Percentiles rank a stretch among this genome's conserved stretches.
Evolutionary conservation across 2,888 invertebrate species (phyloP).

Genomic region (Fragum whitleyi): DNA sequence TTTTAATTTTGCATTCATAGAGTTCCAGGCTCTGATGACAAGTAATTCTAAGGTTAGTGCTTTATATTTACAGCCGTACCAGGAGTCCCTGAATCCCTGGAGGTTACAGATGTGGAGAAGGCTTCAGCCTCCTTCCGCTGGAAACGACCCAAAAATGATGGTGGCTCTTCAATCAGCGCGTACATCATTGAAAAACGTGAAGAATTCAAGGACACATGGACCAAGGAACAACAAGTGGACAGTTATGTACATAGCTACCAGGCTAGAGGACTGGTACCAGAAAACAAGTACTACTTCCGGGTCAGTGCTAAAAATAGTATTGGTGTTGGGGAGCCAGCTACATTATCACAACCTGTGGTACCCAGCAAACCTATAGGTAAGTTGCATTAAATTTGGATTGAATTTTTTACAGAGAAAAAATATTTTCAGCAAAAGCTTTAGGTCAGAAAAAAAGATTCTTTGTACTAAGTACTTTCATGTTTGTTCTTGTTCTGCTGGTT

Average conservation of each 20-base stretch:
- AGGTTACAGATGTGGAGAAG: constrained; percentile 71
- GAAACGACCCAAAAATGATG: constrained; percentile 83
- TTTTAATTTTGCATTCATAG: too few relatives aligned
- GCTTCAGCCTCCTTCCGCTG: constrained; percentile 80
- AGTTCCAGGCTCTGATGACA: too few relatives aligned
- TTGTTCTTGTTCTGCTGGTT: too few relatives aligned
- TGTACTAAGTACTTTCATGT: too few relatives aligned
- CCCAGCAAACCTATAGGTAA: constrained; percentile 88
- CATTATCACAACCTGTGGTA: constrained; percentile 73
- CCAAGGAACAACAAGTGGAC: constrained; percentile 70
- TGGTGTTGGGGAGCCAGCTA: constrained; percentile 75
- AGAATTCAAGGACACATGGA: constrained; percentile 71
- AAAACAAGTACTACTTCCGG: constrained; percentile 82
- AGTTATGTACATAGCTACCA: constrained; percentile 61
- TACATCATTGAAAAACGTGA: constrained; percentile 79
- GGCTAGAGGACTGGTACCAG: constrained; percentile 78
- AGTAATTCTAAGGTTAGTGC: too few relatives aligned
- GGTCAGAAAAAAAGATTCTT: too few relatives aligned
- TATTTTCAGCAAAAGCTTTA: too few relatives aligned
- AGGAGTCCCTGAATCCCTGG: constrained; percentile 75
- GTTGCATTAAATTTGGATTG: constrained; percentile 85
- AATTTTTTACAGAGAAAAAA: too few relatives aligned
- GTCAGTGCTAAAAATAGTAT: constrained; percentile 82
- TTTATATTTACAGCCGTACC: constrained; percentile 75
- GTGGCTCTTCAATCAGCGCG: constrained; percentile 77